phyloP scores from a whole-genome alignment of 2,888 invertebrate genomes.

The Rhingia rostrata region DNA sequence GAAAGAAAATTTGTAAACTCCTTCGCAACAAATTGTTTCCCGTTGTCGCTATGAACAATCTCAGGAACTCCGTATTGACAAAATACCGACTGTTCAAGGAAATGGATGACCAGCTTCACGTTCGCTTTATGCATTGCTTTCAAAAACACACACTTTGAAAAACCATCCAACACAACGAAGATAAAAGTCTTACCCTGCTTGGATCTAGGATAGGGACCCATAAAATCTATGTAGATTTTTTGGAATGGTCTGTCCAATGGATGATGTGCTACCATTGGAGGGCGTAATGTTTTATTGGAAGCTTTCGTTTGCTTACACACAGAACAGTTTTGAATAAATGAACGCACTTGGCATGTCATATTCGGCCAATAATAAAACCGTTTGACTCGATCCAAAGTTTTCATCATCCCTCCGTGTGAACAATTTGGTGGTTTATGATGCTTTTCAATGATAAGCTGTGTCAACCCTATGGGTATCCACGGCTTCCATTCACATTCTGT shows the following conservation, averaged over 20 bases:
- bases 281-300: background rate
- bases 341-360: background rate
- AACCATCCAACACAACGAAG: background rate
- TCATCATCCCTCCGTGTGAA: background rate
- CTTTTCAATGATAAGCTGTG: background rate
- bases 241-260: conserved; percentile 14
- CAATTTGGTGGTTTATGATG: background rate
- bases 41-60: background rate
- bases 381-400: background rate
- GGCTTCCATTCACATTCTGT: background rate
- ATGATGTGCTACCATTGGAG: background rate
- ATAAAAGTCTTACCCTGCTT: background rate
- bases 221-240: conserved; percentile 3
- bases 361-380: background rate
- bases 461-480: background rate
- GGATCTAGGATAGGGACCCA: conserved; percentile 4
- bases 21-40: background rate
- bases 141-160: conserved; percentile 3
- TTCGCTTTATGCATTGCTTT: background rate
- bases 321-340: background rate
- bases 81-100: conserved; percentile 1
- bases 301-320: background rate
- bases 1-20: background rate
- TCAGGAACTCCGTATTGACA: background rate
- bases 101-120: background rate